phyloP scores from a whole-genome alignment of 2,888 invertebrate genomes.

The Aphodius granarius region DNA sequence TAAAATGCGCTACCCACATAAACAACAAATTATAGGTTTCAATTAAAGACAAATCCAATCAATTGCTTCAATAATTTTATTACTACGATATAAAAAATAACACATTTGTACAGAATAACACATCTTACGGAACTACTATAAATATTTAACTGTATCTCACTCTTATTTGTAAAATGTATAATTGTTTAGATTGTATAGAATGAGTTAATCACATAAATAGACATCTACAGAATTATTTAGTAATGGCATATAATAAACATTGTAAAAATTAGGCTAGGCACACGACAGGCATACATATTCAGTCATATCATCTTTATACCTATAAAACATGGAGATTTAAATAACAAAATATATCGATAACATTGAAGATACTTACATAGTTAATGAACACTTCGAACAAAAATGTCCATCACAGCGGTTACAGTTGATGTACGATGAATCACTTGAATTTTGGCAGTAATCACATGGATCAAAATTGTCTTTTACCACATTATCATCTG shows the following conservation, averaged over 20 bases:
- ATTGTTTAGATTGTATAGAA: conserved; percentile 5
- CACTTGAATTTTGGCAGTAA: conserved; percentile 20
- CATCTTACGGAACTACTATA: background rate
- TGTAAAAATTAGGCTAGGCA: background rate
- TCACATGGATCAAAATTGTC: conserved; percentile 9
- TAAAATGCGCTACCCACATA: background rate
- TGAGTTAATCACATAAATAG: background rate
- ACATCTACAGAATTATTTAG: background rate
- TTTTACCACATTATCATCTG: background rate
- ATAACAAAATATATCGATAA: background rate
- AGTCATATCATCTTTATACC: conserved; percentile 10
- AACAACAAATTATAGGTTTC: background rate
- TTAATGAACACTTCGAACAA: conserved; percentile 30
- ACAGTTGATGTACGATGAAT: conserved; percentile 25
- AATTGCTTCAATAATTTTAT: background rate
- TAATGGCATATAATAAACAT: conserved; percentile 4
- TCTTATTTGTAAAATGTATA: background rate
- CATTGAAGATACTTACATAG: conserved; percentile 27
- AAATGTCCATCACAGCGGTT: conserved; percentile 27
- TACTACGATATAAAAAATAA: background rate
- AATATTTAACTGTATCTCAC: background rate
- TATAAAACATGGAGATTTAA: background rate
- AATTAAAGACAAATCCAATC: background rate
- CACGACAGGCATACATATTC: conserved; percentile 15
- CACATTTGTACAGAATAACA: background rate